Percentiles rank a stretch among this genome's conserved stretches.
phyloP scores from a whole-genome alignment of 1,140 invertebrate genomes.

The Eueides isabella region DNA sequence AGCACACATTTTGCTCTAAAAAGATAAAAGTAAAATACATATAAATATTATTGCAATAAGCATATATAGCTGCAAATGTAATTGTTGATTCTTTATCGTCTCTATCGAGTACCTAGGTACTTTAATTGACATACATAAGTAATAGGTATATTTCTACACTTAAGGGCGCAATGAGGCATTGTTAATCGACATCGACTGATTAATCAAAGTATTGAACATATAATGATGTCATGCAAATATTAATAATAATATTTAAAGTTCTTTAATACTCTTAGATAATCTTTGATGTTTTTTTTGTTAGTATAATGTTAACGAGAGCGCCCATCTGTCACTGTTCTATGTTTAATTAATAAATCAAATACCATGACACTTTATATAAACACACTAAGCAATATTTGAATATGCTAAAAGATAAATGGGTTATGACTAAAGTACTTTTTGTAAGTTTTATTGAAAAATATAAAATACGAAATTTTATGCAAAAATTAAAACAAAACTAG shows the following conservation, averaged over 20 bases:
- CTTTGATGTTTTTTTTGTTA: neutral
- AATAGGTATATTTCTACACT: neutral
- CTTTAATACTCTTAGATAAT: neutral
- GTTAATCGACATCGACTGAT: neutral
- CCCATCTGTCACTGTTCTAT: neutral
- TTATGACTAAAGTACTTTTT: neutral
- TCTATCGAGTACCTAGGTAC: neutral
- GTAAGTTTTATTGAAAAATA: conserved; percentile 2
- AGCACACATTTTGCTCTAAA: neutral
- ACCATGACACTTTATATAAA: conserved; percentile 27
- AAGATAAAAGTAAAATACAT: neutral
- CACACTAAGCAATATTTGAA: conserved; percentile 17
- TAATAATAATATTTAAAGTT: neutral
- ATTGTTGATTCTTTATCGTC: neutral
- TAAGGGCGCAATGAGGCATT: neutral
- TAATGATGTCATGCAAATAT: neutral
- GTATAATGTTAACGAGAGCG: neutral
- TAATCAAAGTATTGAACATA: no score
- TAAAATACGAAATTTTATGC: neutral
- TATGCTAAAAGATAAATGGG: conserved; percentile 20
- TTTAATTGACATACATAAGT: neutral
- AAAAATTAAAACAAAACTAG: neutral
- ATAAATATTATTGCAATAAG: neutral
- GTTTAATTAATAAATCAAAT: conserved; percentile 29
- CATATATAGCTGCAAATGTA: neutral